A percentile compares a stretch with the other conserved stretches of the same genome.
These are phyloP conservation scores for Anastrepha ludens DNA, from an alignment of 1,140 invertebrate species.

Conservation along the genomic window DNA sequence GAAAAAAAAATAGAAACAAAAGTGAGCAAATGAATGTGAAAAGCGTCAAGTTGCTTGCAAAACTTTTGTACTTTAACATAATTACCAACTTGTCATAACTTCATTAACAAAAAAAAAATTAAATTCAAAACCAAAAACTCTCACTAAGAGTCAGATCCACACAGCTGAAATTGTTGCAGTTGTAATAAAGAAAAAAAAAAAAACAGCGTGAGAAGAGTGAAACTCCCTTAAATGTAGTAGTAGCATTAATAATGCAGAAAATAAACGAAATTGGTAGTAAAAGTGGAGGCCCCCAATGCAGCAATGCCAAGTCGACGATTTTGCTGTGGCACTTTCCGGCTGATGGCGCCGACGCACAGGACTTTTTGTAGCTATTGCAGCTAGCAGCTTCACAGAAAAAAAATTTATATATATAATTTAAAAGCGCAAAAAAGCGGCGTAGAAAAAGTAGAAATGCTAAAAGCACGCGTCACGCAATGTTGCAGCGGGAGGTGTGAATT, in stretches of 20 bases:
- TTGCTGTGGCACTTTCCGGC: neutral
- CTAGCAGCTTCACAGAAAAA: neutral
- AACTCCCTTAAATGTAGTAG: neutral
- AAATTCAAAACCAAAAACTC: neutral
- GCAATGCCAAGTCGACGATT: neutral
- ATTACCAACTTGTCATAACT: constrained; percentile 51
- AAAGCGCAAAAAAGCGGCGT: neutral
- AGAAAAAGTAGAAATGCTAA: neutral
- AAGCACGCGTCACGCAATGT: constrained; percentile 5
- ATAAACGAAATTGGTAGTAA: constrained; percentile 29
- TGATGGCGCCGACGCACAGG: neutral
- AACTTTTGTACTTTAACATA: constrained; percentile 52
- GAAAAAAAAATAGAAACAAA: neutral
- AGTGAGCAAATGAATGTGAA: neutral
- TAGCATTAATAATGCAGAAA: constrained; percentile 21
- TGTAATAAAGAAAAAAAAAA: neutral
- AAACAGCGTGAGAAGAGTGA: neutral
- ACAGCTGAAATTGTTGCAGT: neutral
- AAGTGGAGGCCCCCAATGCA: constrained; percentile 2
- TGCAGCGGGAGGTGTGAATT: constrained; percentile 35
- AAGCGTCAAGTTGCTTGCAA: constrained; percentile 18
- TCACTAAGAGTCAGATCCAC: neutral
- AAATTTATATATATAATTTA: neutral
- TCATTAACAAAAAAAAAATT: neutral
- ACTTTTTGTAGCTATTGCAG: neutral